Evolutionary conservation across 2,113 vertebrate species (phyloP).

Genomic region (Maylandia zebra): DNA sequence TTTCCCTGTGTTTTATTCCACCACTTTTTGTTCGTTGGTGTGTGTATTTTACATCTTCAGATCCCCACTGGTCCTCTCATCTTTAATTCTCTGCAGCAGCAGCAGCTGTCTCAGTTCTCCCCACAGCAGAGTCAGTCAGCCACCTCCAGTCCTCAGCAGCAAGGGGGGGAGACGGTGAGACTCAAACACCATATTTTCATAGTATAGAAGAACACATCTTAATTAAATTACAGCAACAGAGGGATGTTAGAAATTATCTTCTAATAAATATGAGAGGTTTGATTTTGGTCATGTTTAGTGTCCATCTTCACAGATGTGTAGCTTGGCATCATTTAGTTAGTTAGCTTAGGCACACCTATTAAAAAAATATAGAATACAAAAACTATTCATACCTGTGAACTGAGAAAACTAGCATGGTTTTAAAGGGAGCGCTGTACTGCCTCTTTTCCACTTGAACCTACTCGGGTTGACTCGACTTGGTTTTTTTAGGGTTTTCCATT

Average conservation of each 20-base stretch:
- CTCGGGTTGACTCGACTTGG: not conserved
- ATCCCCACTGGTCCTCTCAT: conserved; percentile 80
- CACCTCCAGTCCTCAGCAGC: conserved; percentile 78
- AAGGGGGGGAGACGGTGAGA: conserved; percentile 79
- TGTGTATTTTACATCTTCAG: conserved; percentile 52
- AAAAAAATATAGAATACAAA: not conserved
- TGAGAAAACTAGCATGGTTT: not conserved
- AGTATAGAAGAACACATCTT: not conserved
- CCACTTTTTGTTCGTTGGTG: not conserved
- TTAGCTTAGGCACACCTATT: not conserved
- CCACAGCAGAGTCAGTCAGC: conserved; percentile 76
- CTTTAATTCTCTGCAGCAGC: conserved; percentile 86
- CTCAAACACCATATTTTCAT: not conserved
- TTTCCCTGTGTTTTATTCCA: not conserved
- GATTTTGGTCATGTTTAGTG: not conserved
- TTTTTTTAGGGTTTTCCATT: not conserved
- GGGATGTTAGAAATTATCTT: not conserved
- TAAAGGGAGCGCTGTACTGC: not conserved
- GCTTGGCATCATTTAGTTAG: not conserved
- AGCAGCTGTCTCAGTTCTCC: conserved; percentile 80
- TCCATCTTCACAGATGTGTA: not conserved
- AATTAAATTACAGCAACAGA: not conserved
- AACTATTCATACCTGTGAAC: not conserved
- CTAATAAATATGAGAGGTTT: not conserved
- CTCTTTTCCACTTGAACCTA: not conserved